Evolutionary conservation across 2,888 invertebrate species (phyloP), one percentile per base, ranked within the genome.

Genomic region (Phyto melanocephala): DNA sequence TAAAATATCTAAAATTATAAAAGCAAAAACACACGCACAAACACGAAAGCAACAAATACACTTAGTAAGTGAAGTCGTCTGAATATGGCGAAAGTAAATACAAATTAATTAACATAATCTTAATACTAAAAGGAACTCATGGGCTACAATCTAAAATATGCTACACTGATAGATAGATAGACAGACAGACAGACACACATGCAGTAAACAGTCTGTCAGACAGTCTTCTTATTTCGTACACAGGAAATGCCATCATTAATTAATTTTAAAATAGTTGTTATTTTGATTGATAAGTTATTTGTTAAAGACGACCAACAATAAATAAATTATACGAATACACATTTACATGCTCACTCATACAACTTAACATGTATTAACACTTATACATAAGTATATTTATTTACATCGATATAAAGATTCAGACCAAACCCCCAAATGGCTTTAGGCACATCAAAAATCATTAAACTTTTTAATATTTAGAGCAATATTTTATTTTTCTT

Each of bases 221-320:
- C 28, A 52, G 54, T 60, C 65, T 42, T 47, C 62, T 63, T 45
- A n/a, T n/a, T n/a, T n/a, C n/a, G n/a, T 54, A 67, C 70, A 75
- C 82, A 81, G 83, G 83, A 84, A 84, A 84, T 76, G 79, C 68
- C 78, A 81, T 68, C 80, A 84, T 75, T 80, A 80, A 80, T 84
- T 79, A 80, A 80, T 83, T 83, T 84, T 62, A 78, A 77, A 78
- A 75, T 84, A 84, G 76, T 68, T 72, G 67, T 68, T 56, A 62
- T 67, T 83, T 83, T 83, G 84, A 84, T 84, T 83, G 80, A 83
- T 84, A 83, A 79, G 80, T 81, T 84, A 78, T 84, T 83, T 79
- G 68, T 81, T 83, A 71, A 68, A 72, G 40, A 63, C 33, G 68
- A 56, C 62, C 58, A 72, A 67, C 58, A 67, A 65, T 35, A 52